Conservation (phyloP, 2,888 invertebrate species). For the Cerastis leucographa region DNA sequence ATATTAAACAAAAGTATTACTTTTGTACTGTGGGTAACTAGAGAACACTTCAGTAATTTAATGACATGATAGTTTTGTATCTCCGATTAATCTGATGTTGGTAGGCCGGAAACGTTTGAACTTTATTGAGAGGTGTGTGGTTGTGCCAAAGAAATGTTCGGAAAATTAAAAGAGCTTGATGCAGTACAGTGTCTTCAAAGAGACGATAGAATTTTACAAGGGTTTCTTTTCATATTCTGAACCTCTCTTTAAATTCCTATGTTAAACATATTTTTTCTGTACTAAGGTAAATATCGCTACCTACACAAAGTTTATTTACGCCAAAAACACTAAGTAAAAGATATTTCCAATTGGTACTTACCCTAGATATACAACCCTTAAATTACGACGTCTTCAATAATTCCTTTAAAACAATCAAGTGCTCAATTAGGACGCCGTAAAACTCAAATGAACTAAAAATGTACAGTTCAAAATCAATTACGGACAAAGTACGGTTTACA, state of each 20-base stretch:
- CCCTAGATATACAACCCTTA: background rate
- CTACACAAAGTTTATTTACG: background rate
- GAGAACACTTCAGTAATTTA: too few species aligned
- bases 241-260: too few species aligned
- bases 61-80: too few species aligned
- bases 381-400: slow-evolving; percentile 4
- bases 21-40: too few species aligned
- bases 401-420: slow-evolving; percentile 14
- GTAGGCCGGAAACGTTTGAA: too few species aligned
- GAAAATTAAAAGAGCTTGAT: background rate
- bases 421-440: slow-evolving; percentile 7
- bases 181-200: background rate
- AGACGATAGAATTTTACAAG: background rate
- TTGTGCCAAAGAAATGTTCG: background rate
- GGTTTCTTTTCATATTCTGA: background rate
- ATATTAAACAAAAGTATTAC: too few species aligned
- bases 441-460: slow-evolving; percentile 29
- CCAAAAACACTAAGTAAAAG: background rate
- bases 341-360: background rate
- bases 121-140: too few species aligned
- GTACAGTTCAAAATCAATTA: slow-evolving; percentile 36
- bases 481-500: slow-evolving; percentile 24
- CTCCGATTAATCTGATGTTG: too few species aligned
- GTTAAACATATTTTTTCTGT: too few species aligned
- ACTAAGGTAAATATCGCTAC: too few species aligned